Conservation (phyloP, 2,888 invertebrate species). For the Cheilosia scutellata region DNA sequence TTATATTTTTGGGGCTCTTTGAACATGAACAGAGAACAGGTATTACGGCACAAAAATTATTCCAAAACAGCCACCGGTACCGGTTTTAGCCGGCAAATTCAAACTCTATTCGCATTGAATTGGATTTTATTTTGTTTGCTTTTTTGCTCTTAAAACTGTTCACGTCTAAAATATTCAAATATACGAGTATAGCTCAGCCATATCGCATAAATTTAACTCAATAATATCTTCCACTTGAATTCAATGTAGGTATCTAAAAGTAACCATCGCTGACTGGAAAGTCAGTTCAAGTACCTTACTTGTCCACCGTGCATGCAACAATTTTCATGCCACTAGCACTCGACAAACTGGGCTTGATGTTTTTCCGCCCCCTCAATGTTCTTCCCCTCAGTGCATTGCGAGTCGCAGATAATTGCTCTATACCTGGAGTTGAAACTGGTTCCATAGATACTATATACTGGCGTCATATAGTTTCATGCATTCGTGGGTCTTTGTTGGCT, state of each 20-base stretch:
- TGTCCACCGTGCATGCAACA: neutral
- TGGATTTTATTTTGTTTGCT: neutral
- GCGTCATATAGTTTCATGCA: slow-evolving; percentile 26
- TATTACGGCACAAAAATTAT: neutral
- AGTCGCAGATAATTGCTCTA: slow-evolving; percentile 2
- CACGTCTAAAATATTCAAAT: neutral
- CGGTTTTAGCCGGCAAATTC: neutral
- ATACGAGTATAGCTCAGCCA: neutral
- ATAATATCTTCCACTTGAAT: neutral
- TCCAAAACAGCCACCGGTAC: neutral
- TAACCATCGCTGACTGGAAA: neutral
- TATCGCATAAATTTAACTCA: neutral
- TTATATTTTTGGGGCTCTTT: neutral
- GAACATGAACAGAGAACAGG: neutral
- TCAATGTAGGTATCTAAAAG: neutral
- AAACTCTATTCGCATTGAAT: neutral
- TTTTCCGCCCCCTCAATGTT: neutral
- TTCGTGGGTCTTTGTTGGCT: slow-evolving; percentile 9
- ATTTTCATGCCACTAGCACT: slow-evolving; percentile 8
- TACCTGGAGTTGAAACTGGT: slow-evolving; percentile 22
- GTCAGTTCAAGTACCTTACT: slow-evolving; percentile 6
- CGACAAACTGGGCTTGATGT: neutral
- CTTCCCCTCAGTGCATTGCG: neutral
- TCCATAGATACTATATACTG: neutral
- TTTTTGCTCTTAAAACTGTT: neutral